Base-by-base conservation (phyloP, 2,113 vertebrate genomes). In the Neotragus pygmaeus region DNA sequence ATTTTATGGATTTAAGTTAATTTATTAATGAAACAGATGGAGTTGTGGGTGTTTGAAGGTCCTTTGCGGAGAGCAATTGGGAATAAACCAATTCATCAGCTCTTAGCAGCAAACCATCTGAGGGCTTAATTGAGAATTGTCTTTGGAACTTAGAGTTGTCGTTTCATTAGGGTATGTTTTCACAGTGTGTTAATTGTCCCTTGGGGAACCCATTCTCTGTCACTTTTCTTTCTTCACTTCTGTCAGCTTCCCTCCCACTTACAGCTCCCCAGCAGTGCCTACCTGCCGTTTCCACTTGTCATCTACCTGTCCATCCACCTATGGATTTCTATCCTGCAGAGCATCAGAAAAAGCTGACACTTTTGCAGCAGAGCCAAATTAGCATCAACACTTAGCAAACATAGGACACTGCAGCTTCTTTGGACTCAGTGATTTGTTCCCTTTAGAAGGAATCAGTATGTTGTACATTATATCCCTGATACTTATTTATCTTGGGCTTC, bases 21-120 rank as follows among this genome's bases (percentile, higher is more conserved):
- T 95, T 90, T 95, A 80, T 90, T 96, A 92, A 96, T 58, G 92
- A 85, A 60, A 77, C 94, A 97, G 97, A 95, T 92, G 95, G 96
- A 39, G 77, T 75, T 2, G 17, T 86, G 82, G 91, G 84, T 62
- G 89, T 97, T 81, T 83, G 95, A 51, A 96, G 62, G 96, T 49
- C 64, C 80, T 80, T 51, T 83, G 62, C 30, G 19, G 80, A 90
- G 6, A 88, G 80, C 90, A 14, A 47, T 53, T 49, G 77, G 58
- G 75, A 97, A 70, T 66, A 82, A 88, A 66, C 75, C 27, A 78
- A 87, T 97, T 81, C 73, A 70, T 91, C 88, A 66, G 16, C 90
- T 91, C 93, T 51, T 78, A 25, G 43, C 77, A 80, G 85, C 5
- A 60, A 84, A 62, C 88, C 91, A 77, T 91, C 95, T 85, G 82